Conservation (phyloP, 2,797 vertebrate species). For the Sebastes diaconus region DNA sequence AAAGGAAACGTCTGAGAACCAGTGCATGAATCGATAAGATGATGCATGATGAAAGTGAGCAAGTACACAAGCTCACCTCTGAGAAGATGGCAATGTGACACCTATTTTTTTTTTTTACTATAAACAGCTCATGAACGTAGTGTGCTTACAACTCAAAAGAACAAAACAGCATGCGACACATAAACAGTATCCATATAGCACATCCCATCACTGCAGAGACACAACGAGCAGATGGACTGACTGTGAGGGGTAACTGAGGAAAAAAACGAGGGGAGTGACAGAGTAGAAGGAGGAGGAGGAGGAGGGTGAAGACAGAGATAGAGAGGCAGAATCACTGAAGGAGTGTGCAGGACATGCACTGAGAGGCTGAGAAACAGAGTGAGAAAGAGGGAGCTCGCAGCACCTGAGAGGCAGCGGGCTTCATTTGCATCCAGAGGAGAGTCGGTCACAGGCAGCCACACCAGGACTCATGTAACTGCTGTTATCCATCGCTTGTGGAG, state of each 20-base stretch:
- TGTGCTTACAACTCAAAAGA: not conserved
- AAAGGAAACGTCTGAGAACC: not conserved
- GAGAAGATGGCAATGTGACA: not conserved
- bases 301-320: slow-evolving; percentile 55
- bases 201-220: slow-evolving; percentile 55
- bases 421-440: slow-evolving; percentile 56
- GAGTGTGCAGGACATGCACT: slow-evolving; percentile 53
- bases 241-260: slow-evolving; percentile 62
- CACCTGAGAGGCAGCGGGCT: slow-evolving; percentile 67
- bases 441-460: slow-evolving; percentile 49
- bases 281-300: slow-evolving; percentile 33
- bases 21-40: not conserved
- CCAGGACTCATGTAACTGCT: slow-evolving; percentile 40
- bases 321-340: slow-evolving; percentile 62
- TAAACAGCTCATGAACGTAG: slow-evolving; percentile 50
- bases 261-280: slow-evolving; percentile 59
- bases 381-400: slow-evolving; percentile 51
- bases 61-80: not conserved
- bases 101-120: slow-evolving; percentile 50
- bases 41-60: not conserved
- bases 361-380: slow-evolving; percentile 45
- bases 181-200: slow-evolving; percentile 16
- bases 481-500: slow-evolving; percentile 35
- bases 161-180: slow-evolving; percentile 1
- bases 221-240: slow-evolving; percentile 68